These are phyloP conservation scores for Melieria picta DNA, from an alignment of 2,888 invertebrate species.

Conservation along the genomic window DNA sequence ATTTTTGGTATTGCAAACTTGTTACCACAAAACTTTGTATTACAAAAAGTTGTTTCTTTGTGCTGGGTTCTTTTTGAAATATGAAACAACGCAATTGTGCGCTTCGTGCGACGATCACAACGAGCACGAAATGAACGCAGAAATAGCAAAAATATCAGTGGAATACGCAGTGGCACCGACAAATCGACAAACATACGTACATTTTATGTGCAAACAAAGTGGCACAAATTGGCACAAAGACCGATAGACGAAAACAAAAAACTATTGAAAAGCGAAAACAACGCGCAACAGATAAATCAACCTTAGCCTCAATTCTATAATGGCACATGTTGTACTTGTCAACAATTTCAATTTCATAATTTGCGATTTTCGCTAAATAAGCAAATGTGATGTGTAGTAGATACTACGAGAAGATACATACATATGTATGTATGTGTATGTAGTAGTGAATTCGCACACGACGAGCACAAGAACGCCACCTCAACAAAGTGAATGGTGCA, in stretches of 20 bases:
- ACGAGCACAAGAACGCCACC: neutral
- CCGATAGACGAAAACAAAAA: neutral
- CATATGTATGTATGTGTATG: neutral
- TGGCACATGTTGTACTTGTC: conserved; percentile 31
- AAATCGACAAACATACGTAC: no score
- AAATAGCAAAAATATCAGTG: neutral
- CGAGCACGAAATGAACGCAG: neutral
- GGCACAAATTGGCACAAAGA: neutral
- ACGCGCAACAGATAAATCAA: conserved; percentile 30
- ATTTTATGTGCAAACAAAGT: no score
- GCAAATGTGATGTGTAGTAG: neutral
- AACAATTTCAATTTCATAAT: conserved; percentile 34
- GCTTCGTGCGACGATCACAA: neutral
- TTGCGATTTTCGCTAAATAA: conserved; percentile 17
- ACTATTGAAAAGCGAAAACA: conserved; percentile 22
- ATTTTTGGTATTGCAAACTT: no score
- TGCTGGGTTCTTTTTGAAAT: neutral
- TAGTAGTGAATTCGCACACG: neutral
- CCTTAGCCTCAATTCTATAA: conserved; percentile 35
- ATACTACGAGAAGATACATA: neutral
- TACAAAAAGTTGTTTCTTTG: no score
- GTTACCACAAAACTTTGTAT: no score
- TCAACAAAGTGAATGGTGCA: no score
- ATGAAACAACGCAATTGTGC: neutral
- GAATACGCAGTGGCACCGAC: neutral